phyloP scores from a whole-genome alignment of 2,113 vertebrate genomes.

The Calyptomena viridis region DNA sequence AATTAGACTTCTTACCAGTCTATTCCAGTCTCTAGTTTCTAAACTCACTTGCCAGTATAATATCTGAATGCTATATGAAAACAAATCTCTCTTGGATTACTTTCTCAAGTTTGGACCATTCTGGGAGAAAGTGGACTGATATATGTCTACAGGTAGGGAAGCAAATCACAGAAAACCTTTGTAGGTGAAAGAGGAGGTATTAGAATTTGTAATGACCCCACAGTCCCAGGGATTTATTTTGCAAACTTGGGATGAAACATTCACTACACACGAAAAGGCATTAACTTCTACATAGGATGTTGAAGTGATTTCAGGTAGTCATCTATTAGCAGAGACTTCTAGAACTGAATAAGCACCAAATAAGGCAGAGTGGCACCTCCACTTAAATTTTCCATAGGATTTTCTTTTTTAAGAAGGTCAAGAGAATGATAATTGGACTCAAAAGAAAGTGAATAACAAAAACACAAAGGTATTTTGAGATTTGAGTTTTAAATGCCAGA shows the following conservation, averaged over 20 bases:
- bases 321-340: neutral
- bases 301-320: neutral
- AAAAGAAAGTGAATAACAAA: neutral
- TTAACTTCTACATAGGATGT: neutral
- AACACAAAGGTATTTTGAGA: neutral
- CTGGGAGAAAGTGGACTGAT: neutral
- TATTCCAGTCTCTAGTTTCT: neutral
- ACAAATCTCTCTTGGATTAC: neutral
- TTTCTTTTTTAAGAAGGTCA: neutral
- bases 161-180: neutral
- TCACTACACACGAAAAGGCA: neutral
- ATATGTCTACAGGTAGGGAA: neutral
- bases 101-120: neutral
- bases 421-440: neutral
- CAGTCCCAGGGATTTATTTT: neutral
- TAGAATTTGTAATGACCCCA: neutral
- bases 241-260: neutral
- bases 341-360: neutral
- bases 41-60: neutral
- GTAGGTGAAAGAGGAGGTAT: neutral
- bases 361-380: neutral
- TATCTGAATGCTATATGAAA: neutral
- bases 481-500: neutral
- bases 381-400: neutral
- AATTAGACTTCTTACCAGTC: neutral